These are phyloP conservation scores for Mastomys coucha DNA, from an alignment of 2,113 vertebrate species.

Conservation along the genomic window DNA sequence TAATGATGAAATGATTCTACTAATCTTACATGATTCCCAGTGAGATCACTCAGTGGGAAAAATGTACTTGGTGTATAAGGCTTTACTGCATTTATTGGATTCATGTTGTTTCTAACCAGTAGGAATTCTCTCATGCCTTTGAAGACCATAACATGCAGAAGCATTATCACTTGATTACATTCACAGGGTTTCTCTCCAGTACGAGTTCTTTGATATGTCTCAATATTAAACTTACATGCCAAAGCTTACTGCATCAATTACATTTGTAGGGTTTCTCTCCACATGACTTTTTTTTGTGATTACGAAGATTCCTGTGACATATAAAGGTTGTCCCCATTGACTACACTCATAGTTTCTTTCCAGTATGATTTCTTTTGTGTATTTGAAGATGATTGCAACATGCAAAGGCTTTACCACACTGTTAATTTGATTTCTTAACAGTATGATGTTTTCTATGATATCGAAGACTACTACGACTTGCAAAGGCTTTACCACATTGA, in stretches of 20 bases:
- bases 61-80: not conserved
- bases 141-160: not conserved
- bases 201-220: not conserved
- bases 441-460: not conserved
- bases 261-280: not conserved
- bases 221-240: not conserved
- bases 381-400: not conserved
- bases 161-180: not conserved
- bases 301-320: not conserved
- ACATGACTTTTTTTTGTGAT: not conserved
- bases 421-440: not conserved
- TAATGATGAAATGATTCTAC: not conserved
- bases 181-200: not conserved
- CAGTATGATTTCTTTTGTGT: not conserved
- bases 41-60: not conserved
- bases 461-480: not conserved
- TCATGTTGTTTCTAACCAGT: not conserved
- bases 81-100: not conserved
- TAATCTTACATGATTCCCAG: not conserved
- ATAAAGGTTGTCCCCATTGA: not conserved
- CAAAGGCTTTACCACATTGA: not conserved
- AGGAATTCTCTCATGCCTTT: not conserved
- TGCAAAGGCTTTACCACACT: not conserved
- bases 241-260: not conserved
- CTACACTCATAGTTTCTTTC: not conserved